These are phyloP conservation scores for Pseudorasbora parva DNA, from an alignment of 2,113 vertebrate genomes.

Conservation along the genomic window DNA sequence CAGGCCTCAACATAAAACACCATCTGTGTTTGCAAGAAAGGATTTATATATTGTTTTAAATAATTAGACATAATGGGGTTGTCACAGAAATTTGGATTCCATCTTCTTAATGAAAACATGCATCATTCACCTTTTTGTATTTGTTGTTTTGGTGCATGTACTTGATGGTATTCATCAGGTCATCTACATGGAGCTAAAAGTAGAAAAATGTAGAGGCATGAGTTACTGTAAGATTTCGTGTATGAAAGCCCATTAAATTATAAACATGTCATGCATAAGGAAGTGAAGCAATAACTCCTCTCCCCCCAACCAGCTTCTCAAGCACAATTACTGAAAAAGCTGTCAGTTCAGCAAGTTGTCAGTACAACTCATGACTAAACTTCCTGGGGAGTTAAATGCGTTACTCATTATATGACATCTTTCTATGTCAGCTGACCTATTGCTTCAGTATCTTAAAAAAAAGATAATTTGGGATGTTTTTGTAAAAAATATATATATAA, in stretches of 20 bases:
- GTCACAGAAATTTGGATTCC: background rate
- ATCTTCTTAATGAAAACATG: background rate
- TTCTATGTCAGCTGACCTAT: slow-evolving; percentile 25
- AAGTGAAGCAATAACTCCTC: slow-evolving; percentile 3
- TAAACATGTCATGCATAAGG: background rate
- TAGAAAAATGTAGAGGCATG: slow-evolving; percentile 42
- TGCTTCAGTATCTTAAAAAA: background rate
- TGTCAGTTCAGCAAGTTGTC: background rate
- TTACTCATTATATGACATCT: slow-evolving; percentile 25
- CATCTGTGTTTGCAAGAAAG: slow-evolving; percentile 78
- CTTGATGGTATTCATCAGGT: slow-evolving; percentile 84
- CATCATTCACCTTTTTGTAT: slow-evolving; percentile 77
- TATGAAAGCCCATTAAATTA: background rate
- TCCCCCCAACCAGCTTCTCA: background rate
- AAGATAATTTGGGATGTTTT: background rate
- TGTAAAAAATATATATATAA: no score
- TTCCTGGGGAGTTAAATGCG: background rate
- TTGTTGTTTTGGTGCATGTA: slow-evolving; percentile 89
- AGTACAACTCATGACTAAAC: background rate
- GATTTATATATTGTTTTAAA: background rate
- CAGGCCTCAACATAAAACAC: slow-evolving; percentile 98
- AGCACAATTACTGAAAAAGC: background rate
- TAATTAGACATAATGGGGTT: background rate
- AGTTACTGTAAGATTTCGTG: background rate
- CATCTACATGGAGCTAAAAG: slow-evolving; percentile 83